Evolutionary conservation across 1,140 invertebrate species (phyloP).

Genomic region (Scaptomyza graminum): DNA sequence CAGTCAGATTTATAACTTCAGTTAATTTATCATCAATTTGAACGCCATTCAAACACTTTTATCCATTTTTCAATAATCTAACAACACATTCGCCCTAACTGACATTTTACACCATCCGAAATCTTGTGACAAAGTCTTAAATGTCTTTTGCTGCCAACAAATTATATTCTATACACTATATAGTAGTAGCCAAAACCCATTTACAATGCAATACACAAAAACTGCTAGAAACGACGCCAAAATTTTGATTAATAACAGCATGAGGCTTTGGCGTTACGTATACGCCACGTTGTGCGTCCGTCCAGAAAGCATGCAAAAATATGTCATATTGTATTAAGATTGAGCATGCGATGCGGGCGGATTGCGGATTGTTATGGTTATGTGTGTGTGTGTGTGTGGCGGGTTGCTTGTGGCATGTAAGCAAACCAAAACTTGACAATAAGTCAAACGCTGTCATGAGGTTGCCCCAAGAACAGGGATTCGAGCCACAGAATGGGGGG

Average conservation of each 20-base stretch:
- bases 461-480: conserved; percentile 3
- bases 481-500: not conserved
- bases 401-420: conserved; percentile 9
- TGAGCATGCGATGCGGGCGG: conserved; percentile 34
- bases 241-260: conserved; percentile 62
- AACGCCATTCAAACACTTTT: no score
- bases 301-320: conserved; percentile 30
- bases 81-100: no score
- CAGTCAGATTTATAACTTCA: no score
- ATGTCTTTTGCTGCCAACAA: conserved; percentile 7
- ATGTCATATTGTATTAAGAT: conserved; percentile 53
- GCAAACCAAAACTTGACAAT: conserved; percentile 18
- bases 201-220: conserved; percentile 44
- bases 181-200: conserved; percentile 26
- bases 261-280: conserved; percentile 24
- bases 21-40: no score
- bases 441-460: conserved; percentile 52
- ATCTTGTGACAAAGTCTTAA: conserved; percentile 7
- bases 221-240: not conserved
- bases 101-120: not conserved
- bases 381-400: not conserved
- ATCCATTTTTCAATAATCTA: no score
- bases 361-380: no score
- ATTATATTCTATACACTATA: conserved; percentile 34
- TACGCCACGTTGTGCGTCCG: conserved; percentile 24